phyloP scores from a whole-genome alignment of 2,113 vertebrate species.

The Phyllostomus hastatus region DNA sequence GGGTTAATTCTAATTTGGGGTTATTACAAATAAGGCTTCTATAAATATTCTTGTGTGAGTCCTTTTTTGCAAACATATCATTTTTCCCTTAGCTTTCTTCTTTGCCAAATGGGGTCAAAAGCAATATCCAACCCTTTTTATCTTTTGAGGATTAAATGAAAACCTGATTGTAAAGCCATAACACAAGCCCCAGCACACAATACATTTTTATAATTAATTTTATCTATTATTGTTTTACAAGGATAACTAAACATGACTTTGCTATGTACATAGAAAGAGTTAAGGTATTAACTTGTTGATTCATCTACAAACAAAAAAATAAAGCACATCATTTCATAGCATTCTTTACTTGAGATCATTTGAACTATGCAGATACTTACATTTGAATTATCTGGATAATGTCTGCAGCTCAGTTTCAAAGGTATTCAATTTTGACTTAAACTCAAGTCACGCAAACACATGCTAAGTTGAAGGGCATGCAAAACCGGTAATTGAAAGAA shows the following conservation, averaged over 20 bases:
- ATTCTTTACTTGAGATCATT: neutral
- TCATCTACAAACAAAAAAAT: conserved; percentile 1
- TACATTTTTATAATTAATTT: neutral
- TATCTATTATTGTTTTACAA: neutral
- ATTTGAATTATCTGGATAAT: conserved; percentile 38
- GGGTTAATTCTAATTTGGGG: neutral
- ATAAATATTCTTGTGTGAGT: neutral
- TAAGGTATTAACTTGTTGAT: neutral
- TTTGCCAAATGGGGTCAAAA: neutral
- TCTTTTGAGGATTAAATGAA: neutral
- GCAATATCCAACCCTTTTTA: neutral
- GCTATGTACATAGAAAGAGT: neutral
- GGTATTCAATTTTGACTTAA: conserved; percentile 20
- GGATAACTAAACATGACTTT: neutral
- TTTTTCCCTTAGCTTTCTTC: neutral
- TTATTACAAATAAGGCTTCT: neutral
- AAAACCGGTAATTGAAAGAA: conserved; percentile 9
- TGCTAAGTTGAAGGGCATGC: neutral
- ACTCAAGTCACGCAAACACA: conserved; percentile 22
- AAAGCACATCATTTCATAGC: neutral
- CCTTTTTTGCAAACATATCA: neutral
- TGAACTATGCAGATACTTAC: neutral
- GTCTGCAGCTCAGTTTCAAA: conserved; percentile 36
- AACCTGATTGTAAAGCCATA: neutral
- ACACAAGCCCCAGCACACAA: neutral